Evolutionary conservation across 2,888 invertebrate genomes (phyloP), one percentile per base, ranked within the genome.

Genomic region (Eulithis prunata): DNA sequence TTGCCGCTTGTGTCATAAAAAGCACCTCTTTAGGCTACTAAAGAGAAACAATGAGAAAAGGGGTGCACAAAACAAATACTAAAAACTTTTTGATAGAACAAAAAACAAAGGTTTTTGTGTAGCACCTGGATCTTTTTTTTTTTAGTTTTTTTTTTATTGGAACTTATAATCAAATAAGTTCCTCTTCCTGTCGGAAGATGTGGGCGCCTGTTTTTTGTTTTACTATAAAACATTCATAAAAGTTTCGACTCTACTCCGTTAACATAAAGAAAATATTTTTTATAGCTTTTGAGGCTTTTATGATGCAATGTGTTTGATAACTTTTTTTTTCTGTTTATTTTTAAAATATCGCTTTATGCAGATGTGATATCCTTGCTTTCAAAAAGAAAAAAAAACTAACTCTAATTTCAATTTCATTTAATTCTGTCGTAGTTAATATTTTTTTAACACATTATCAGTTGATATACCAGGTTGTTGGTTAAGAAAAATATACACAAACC

Each of bases 121-220:
- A 77, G 85, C 92, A 93, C 93, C 92, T 93, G 92, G 92, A 88
- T 84, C 78, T 73, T 75, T 79, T 75, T 77, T 84, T 90, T 88
- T 89, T n/a, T n/a, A n/a, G n/a, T n/a, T n/a, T n/a, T 73, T 75
- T 79, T 75, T 77, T 84, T 90, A 88, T 89, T 88, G 69, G 77
- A 81, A 82, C 73, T 89, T 85, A 89, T 91, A 91, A 92, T 90
- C 91, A 91, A 90, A 91, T 91, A 90, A 86, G 91, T 90, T 90
- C 89, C 87, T 88, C 85, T 91, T 92, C 93, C 93, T 87, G 87
- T 85, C 86, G 91, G 91, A 91, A 91, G 88, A 86, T 82, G 84
- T 72, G 70, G 91, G 90, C 89, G 91, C 90, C 86, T 78, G 65
- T 56, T 78, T 91, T 89, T 85, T 78, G 75, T 78, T 76, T 74